Conservation (phyloP, 1,140 invertebrate genomes). For the Tribolium madens region DNA sequence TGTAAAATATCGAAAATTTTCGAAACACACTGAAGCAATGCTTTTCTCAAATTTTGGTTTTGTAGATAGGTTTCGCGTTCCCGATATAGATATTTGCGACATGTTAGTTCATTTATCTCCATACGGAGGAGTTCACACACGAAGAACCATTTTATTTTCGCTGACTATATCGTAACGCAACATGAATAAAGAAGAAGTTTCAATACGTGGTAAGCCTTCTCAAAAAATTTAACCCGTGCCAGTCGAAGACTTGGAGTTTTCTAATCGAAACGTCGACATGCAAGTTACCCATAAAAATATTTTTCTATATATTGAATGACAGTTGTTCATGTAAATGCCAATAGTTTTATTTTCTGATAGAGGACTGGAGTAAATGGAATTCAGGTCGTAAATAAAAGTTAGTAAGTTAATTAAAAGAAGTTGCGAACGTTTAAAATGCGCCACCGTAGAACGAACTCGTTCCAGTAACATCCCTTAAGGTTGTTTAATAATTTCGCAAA, state of each 20-base stretch:
- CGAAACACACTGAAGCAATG: no score
- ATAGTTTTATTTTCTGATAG: neutral
- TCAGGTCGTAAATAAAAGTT: neutral
- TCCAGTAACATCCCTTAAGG: conserved; percentile 18
- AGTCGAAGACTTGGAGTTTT: conserved; percentile 34
- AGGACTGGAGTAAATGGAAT: neutral
- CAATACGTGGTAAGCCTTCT: conserved; percentile 55
- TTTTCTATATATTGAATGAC: conserved; percentile 26
- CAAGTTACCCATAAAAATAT: conserved; percentile 38
- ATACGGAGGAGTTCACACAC: conserved; percentile 58
- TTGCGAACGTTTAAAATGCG: neutral
- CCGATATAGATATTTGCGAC: conserved; percentile 53
- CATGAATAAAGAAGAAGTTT: conserved; percentile 57
- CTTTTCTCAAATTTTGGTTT: neutral
- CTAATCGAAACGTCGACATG: conserved; percentile 40
- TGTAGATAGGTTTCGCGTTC: conserved; percentile 4
- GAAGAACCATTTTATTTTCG: conserved; percentile 61
- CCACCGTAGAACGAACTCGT: neutral
- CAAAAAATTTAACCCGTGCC: conserved; percentile 45
- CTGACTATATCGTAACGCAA: conserved; percentile 60
- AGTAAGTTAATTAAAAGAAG: conserved; percentile 6
- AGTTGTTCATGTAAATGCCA: conserved; percentile 4
- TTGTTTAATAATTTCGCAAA: conserved; percentile 43
- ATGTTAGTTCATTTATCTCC: conserved; percentile 59
- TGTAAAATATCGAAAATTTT: no score